Evolutionary conservation across 1,140 invertebrate species (phyloP).

Genomic region (Drosophila nannoptera): DNA sequence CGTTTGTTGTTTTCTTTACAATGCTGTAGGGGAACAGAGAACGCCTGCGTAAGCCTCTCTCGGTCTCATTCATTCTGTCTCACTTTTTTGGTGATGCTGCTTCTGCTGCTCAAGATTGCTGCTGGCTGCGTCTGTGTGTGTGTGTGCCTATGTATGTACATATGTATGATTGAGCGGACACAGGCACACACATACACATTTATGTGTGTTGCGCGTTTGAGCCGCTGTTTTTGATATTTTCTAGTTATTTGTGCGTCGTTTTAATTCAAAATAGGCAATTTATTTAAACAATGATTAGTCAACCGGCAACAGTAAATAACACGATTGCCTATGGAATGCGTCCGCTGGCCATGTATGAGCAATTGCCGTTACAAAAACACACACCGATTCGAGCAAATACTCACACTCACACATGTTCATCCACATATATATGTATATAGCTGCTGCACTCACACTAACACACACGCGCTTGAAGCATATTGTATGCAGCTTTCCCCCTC

Average conservation of each 20-base stretch:
- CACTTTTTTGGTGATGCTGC: conserved; percentile 33
- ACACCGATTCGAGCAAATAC: background rate
- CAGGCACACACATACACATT: background rate
- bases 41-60: conserved; percentile 38
- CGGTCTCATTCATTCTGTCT: conserved; percentile 19
- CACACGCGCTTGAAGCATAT: background rate
- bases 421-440: background rate
- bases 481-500: conserved; percentile 32
- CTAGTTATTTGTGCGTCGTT: conserved; percentile 60
- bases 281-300: conserved; percentile 72
- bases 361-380: conserved; percentile 40
- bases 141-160: conserved; percentile 16
- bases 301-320: conserved; percentile 57
- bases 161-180: background rate
- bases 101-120: conserved; percentile 18
- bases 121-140: conserved; percentile 16
- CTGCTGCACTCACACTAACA: background rate
- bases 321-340: conserved; percentile 47
- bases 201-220: conserved; percentile 3
- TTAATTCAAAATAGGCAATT: conserved; percentile 64
- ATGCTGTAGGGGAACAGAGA: conserved; percentile 41
- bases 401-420: conserved; percentile 12
- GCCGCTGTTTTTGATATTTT: conserved; percentile 25
- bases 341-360: conserved; percentile 55
- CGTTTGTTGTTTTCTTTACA: conserved; percentile 50